Evolutionary conservation across 1,140 invertebrate species (phyloP).

Genomic region (Lasioglossum albipes): DNA sequence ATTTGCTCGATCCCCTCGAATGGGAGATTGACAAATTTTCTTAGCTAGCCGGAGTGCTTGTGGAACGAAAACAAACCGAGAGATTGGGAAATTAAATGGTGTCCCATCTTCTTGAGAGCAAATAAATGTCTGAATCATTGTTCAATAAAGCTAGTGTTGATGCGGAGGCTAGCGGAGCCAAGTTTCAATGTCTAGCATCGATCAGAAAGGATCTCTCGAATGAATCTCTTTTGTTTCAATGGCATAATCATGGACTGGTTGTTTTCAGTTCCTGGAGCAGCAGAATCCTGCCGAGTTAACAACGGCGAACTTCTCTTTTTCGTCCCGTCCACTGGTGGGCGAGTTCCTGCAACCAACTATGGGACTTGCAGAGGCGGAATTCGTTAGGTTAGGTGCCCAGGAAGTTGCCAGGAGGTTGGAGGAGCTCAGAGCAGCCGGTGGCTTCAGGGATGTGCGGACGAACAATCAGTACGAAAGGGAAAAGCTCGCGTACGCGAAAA

Average conservation of each 20-base stretch:
- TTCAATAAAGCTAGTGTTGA: too few relatives aligned
- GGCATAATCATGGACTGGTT: too few relatives aligned
- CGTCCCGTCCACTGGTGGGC: conserved; percentile 91
- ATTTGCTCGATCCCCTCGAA: background rate
- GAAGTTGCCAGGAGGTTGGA: conserved; percentile 82
- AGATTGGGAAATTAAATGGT: too few relatives aligned
- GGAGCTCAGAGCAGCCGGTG: conserved; percentile 80
- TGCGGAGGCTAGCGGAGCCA: too few relatives aligned
- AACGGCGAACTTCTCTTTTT: conserved; percentile 95
- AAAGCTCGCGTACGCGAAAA: conserved; percentile 82
- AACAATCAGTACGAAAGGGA: conserved; percentile 81
- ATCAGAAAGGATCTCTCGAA: too few relatives aligned
- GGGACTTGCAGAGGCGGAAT: conserved; percentile 77
- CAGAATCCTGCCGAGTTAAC: conserved; percentile 88
- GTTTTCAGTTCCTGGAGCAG: conserved; percentile 87
- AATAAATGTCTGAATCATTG: too few relatives aligned
- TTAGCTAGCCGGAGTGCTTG: background rate
- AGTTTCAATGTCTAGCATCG: too few relatives aligned
- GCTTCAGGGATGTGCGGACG: conserved; percentile 72
- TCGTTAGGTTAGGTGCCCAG: conserved; percentile 77
- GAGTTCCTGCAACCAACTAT: conserved; percentile 89
- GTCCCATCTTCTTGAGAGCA: too few relatives aligned
- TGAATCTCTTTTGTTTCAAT: too few relatives aligned
- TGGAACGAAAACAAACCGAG: too few relatives aligned
- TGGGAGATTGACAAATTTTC: background rate